Evolutionary conservation across 2,888 invertebrate species (phyloP), one percentile per base, ranked within the genome.

Genomic region (Sarcophaga rosellei): DNA sequence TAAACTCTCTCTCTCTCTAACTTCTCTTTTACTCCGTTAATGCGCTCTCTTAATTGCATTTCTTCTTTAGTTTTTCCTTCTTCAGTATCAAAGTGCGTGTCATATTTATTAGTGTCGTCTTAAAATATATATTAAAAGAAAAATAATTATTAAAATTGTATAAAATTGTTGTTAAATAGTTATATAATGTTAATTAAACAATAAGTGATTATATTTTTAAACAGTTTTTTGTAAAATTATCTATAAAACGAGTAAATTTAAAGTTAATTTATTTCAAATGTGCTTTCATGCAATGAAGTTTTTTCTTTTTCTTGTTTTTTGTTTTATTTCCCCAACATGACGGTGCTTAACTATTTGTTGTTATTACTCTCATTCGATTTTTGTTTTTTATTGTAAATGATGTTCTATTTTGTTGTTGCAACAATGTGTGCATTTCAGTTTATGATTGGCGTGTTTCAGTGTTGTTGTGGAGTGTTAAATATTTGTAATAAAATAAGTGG

Each of bases 31-130:
- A 47, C 47, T 44, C 44, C 63, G n/a, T 25, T 76, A 3, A 8
- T 17, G 12, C 5, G 23, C 3, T 17, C 15, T 17, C 1, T 25
- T 4, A 45, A 68, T 21, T 4, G 20, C 35, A 35, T 66, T 12
- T 15, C 21, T 11, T 25, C 15, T 15, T 23, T 47, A 17, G 20
- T 70, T 70, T 25, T 70, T 23, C 4, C n/a, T 4, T 57, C 25
- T 70, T 57, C 8, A 23, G 17, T 11, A 17, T n/a, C n/a, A 70
- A 35, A n/a, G 53, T 17, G 69, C 57, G 53, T 70, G 69, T 57
- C 69, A 17, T 17, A 53, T 45, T 21, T 47, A 68, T 69, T 57
- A 53, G 53, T 70, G 69, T 17, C 69, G 53, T n/a, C 25, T 70
- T 57, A 57, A 70, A 57, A 70, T 47, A 12, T 47, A 12, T 21